phyloP scores from a whole-genome alignment of 2,888 invertebrate species.

The Drosophila putrida region DNA sequence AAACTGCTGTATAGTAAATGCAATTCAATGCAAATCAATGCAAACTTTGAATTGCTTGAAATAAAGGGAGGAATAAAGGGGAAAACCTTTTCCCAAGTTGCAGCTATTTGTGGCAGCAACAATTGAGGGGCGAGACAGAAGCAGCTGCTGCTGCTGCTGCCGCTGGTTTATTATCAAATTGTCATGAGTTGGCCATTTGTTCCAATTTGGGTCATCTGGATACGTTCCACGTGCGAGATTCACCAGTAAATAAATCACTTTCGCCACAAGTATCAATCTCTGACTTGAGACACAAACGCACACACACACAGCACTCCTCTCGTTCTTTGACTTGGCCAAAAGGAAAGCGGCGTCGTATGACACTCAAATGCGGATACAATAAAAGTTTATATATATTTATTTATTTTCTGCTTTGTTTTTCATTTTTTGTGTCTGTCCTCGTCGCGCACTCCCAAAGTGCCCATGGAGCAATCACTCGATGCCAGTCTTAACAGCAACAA shows the following conservation, averaged over 20 bases:
- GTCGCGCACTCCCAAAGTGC: conserved; percentile 67
- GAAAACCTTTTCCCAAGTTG: conserved; percentile 3
- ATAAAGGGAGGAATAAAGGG: background rate
- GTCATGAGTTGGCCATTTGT: conserved; percentile 73
- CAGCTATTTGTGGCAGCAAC: conserved; percentile 13
- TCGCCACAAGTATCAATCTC: conserved; percentile 79
- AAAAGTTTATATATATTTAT: conserved; percentile 65
- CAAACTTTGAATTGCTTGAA: conserved; percentile 48
- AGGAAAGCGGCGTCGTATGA: conserved; percentile 62
- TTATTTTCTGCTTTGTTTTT: conserved; percentile 15
- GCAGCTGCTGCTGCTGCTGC: conserved; percentile 12
- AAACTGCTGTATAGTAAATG: conserved; percentile 48
- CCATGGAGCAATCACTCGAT: conserved; percentile 78
- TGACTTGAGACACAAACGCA: conserved; percentile 46
- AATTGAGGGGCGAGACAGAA: background rate
- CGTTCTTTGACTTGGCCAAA: conserved; percentile 28
- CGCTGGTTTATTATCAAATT: conserved; percentile 76
- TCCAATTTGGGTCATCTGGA: conserved; percentile 71
- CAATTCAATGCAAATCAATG: conserved; percentile 68
- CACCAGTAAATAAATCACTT: conserved; percentile 76
- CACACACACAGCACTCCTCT: conserved; percentile 4
- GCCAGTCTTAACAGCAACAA: conserved; percentile 52
- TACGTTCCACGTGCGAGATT: conserved; percentile 41
- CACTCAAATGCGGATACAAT: conserved; percentile 80
- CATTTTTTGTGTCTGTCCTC: conserved; percentile 25